Evolutionary conservation across 1,140 invertebrate species (phyloP), one percentile per base, ranked within the genome.

Genomic region (Metaphire vulgaris): DNA sequence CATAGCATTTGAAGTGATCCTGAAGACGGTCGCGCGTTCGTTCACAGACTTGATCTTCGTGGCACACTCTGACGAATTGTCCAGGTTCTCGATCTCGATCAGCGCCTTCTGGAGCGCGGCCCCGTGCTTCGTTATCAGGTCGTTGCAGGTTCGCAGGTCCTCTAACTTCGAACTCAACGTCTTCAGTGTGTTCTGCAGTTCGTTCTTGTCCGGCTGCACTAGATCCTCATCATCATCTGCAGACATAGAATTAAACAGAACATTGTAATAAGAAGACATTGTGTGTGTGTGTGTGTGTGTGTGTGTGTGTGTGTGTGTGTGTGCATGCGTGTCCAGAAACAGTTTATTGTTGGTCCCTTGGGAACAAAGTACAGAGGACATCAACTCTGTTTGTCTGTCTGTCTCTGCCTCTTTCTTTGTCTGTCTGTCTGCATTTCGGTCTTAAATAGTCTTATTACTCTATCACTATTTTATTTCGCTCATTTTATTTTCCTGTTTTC

Each of bases 1-100:
- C 94, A 98, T 97, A 29, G 93, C 92, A 87, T 92, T 95, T 34
- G 94, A 94, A 21, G 96, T 94, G 82, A 98, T 96, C 74, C 95
- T 89, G 86, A 97, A 97, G 2, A 96, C 88, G 1, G 94, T 96
- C 0, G 95, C 93, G 79, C 94, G 88, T 85, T 98, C 96, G 79
- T 91, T 92, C 66, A 96, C 91, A 78, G 92, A 90, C 86, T 93
- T 93, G 2, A 91, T 88, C 85, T 89, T 89, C 16, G 79, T 89
- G 87, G 69, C 85, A 77, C 89, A 83, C 72, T 92, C 91, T 12
- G 80, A 70, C 66, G 85, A 82, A 77, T 86, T 86, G 64, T 92
- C 91, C n/a, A 90, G 83, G 28, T 89, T 87, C 84, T 97, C 94
- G 21, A 98, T 84, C 81, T 97, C 95, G 2, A 90, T 90, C 0